Evolutionary conservation across 2,888 invertebrate species (phyloP), one percentile per base, ranked within the genome.

Genomic region (Euzophera pinguis): DNA sequence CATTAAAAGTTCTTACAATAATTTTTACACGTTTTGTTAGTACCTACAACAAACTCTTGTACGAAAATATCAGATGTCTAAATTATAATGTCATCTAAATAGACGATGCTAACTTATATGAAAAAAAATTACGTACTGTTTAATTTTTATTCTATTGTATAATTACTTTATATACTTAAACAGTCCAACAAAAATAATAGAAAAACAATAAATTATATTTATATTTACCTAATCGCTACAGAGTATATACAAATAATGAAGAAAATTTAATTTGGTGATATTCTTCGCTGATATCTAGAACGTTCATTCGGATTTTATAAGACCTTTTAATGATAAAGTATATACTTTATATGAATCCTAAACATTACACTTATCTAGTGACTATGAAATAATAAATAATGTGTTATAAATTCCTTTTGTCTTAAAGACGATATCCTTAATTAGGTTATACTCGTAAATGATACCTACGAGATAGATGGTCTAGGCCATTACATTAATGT

Each of bases 331-430:
- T 53, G 38, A 53, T 53, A 55, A 54, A 52, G 41, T 48, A 10
- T 32, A 39, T 9, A 47, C 50, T 17, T 41, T 35, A 12, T 1
- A 43, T 45, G 22, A 49, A 47, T 52, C 53, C 47, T 55, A 57
- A 38, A 52, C 35, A 50, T 53, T 55, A 56, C 43, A 49, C 50
- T 56, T 52, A 52, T 47, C 54, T 62, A 60, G 50, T 27, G 39
- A 49, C 60, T 54, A 48, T 53, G 13, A 53, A 48, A 49, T 53
- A 32, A 54, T 56, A 12, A 54, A 55, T 63, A 60, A 61, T 58
- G 54, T 59, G 57, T 71, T 57, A 73, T 76, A 81, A 81, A 82
- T 81, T 80, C 80, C 75, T 71, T 78, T 73, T 70, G 82, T 73
- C 73, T 74, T 67, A 69, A 58, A 75, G 76, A 75, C 75, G 66